Evolutionary conservation across 2,797 vertebrate species (phyloP).

Genomic region (Erpetoichthys calabaricus): DNA sequence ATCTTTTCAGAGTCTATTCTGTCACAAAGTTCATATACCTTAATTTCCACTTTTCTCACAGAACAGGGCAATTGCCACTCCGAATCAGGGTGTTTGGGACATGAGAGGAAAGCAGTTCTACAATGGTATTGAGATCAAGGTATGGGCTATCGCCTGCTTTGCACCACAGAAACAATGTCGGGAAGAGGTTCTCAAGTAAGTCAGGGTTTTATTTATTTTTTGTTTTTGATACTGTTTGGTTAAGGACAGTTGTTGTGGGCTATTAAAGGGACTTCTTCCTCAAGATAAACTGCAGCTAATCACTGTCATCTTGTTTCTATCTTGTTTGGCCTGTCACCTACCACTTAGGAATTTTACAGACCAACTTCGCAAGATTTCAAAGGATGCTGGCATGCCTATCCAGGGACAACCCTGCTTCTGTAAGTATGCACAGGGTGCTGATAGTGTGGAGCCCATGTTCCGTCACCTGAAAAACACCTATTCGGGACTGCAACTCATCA

Average conservation of each 20-base stretch:
- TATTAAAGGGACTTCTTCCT: too few relatives aligned
- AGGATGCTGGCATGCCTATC: constrained; percentile 85
- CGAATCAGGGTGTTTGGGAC: constrained; percentile 98
- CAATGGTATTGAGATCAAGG: constrained; percentile 98
- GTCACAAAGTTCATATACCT: neutral
- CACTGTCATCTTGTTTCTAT: too few relatives aligned
- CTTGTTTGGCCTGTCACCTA: fast-evolving
- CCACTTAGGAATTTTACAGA: constrained; percentile 58
- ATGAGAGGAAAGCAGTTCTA: constrained; percentile 99
- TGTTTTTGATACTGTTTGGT: too few relatives aligned
- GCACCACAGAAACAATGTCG: constrained; percentile 97
- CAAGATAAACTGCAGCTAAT: too few relatives aligned
- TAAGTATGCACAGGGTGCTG: constrained; percentile 86
- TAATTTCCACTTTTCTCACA: constrained; percentile 31
- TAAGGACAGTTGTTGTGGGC: too few relatives aligned
- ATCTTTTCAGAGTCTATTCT: too few relatives aligned
- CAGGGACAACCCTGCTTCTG: constrained; percentile 97
- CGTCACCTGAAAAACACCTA: constrained; percentile 55
- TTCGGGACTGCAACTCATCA: constrained; percentile 52
- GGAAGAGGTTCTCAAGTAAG: constrained; percentile 98
- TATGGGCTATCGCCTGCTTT: constrained; percentile 98
- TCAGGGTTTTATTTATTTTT: constrained; percentile 7
- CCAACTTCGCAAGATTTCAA: constrained; percentile 62
- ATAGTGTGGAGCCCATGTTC: constrained; percentile 57
- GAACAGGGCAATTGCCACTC: constrained; percentile 96